Base-by-base conservation (phyloP, 2,797 vertebrate species). In the Siniperca undulata region DNA sequence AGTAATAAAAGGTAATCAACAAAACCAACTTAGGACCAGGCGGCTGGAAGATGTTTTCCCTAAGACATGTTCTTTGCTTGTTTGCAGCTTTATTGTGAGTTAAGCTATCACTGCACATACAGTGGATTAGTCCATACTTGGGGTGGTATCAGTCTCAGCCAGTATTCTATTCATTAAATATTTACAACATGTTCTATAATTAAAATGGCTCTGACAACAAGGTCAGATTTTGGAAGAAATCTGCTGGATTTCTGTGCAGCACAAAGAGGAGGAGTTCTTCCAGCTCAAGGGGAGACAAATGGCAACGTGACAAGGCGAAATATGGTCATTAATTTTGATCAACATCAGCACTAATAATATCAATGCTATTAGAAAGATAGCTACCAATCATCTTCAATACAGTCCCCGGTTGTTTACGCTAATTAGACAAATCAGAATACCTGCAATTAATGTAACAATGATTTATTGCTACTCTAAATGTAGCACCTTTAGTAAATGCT, bases 171-270 rank as follows among this genome's bases (percentile, higher is more conserved):
- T 77, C 42, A 81, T 85, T 71, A 78, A 84, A 81, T 72, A 83
- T 89, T 80, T 50, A 77, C 20, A 52, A 44, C 42, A 74, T 61
- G 38, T 60, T 80, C 65, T 68, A 76, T 86, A 76, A 85, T 85
- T 84, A 53, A 84, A 86, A 74, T 16, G 8, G 17, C 60, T 70
- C 64, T 68, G 60, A 87, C 73, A 77, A 67, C 30, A 71, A 75
- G 64, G 58, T 74, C 58, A 67, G 56, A 76, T 75, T 82, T 67
- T 42, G 55, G n/a, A 52, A 24, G 58, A 82, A 59, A 59, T 86
- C 52, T 74, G 12, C 17, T 85, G 79, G 59, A 79, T 79, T 68
- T 83, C 24, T 74, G 46, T 70, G 55, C n/a, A 48, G 59, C 14
- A 75, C 1, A 73, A 27, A 56, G 48, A 88, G 24, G 53, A 78